Evolutionary conservation across 2,113 vertebrate species (phyloP).

Genomic region (Cryptomyrus ogoouensis): DNA sequence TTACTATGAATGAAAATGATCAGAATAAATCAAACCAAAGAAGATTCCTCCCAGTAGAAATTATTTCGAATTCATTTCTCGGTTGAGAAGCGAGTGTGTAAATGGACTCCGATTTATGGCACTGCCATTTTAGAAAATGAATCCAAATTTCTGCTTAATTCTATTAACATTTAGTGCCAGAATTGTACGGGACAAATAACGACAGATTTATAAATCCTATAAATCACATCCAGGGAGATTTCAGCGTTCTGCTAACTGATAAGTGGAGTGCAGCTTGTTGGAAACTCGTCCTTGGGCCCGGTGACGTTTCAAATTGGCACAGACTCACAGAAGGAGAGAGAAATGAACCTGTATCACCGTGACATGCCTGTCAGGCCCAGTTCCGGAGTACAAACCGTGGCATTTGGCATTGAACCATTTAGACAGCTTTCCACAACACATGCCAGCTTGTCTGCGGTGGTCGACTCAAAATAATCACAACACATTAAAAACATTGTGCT

Average conservation of each 20-base stretch:
- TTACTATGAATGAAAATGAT: slow-evolving; percentile 50
- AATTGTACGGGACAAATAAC: slow-evolving; percentile 46
- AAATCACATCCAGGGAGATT: slow-evolving; percentile 41
- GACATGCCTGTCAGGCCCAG: not conserved
- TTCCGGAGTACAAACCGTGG: not conserved
- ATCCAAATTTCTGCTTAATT: slow-evolving; percentile 31
- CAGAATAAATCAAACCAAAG: slow-evolving; percentile 1
- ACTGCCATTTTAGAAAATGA: not conserved
- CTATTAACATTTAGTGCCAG: slow-evolving; percentile 45
- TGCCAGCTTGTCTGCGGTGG: not conserved
- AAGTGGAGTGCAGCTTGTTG: not conserved
- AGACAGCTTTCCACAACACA: not conserved
- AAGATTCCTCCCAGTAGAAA: slow-evolving; percentile 26
- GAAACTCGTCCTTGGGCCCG: not conserved
- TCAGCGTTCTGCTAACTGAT: slow-evolving; percentile 17
- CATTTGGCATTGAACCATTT: not conserved
- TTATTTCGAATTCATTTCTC: slow-evolving; percentile 31
- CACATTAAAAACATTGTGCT: not conserved
- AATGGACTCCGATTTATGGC: slow-evolving; percentile 19
- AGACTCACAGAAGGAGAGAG: not conserved
- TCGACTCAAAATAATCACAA: slow-evolving; percentile 2
- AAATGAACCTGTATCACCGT: not conserved
- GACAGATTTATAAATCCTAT: slow-evolving; percentile 49
- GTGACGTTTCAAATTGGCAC: not conserved
- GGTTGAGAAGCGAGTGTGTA: slow-evolving; percentile 33